A percentile compares a stretch with the other conserved stretches of the same genome.
Conservation (phyloP, 2,888 invertebrate genomes). For the Sericinus montela region DNA sequence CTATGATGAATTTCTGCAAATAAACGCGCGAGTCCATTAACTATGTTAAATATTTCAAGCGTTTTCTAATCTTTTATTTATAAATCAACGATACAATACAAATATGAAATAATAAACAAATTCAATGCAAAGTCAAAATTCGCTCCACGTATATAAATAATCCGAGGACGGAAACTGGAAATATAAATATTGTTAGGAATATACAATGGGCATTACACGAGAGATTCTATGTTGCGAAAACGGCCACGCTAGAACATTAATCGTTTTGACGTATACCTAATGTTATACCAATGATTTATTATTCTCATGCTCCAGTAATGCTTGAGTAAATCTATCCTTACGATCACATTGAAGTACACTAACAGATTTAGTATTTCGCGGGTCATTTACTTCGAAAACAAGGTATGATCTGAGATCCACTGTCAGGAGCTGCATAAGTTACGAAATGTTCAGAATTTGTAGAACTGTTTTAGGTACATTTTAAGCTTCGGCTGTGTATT, state of each 20-base stretch:
- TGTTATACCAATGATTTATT: slow-evolving; percentile 15
- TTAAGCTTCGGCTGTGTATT: too few species aligned
- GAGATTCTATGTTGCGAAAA: slow-evolving; percentile 6
- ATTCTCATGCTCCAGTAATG: slow-evolving; percentile 9
- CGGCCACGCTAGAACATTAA: slow-evolving; percentile 14
- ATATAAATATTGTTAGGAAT: slow-evolving; percentile 16
- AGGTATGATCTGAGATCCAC: neutral
- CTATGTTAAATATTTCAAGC: too few species aligned
- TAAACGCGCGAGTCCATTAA: too few species aligned
- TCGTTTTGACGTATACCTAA: slow-evolving; percentile 20
- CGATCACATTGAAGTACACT: neutral
- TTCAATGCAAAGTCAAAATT: neutral
- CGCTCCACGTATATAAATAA: slow-evolving; percentile 12
- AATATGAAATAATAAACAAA: neutral
- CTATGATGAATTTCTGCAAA: too few species aligned
- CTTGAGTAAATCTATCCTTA: neutral
- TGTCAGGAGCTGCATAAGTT: too few species aligned
- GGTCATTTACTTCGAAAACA: neutral
- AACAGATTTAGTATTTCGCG: neutral
- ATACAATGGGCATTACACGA: slow-evolving; percentile 17
- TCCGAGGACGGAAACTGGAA: slow-evolving; percentile 7
- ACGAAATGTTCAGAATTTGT: too few species aligned
- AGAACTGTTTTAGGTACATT: too few species aligned
- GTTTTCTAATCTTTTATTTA: too few species aligned
- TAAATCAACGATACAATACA: too few species aligned